A percentile compares a stretch with the other conserved stretches of the same genome.
Conservation (phyloP, 2,113 vertebrate species). For the Candoia aspera region DNA sequence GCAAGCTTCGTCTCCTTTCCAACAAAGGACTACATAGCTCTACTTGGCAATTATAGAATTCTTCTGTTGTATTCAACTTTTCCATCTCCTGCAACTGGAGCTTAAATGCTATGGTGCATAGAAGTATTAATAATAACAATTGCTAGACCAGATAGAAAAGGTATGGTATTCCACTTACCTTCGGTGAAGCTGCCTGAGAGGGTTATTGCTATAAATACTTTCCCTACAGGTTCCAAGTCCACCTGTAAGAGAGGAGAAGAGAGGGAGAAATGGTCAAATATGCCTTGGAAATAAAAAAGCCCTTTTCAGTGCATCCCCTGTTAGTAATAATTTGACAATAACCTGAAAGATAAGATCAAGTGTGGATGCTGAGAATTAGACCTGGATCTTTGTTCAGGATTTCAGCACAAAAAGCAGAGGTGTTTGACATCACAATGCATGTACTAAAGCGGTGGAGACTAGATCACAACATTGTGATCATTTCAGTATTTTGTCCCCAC, state of each 20-base stretch:
- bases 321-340: not conserved
- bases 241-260: constrained; percentile 75
- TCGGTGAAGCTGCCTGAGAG: constrained; percentile 91
- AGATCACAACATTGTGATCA: not conserved
- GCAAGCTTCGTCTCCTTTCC: not conserved
- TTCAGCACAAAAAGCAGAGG: not conserved
- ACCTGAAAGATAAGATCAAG: not conserved
- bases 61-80: not conserved
- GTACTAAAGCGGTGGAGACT: not conserved
- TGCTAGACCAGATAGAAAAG: too few relatives aligned
- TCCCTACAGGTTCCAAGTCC: constrained; percentile 97
- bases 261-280: not conserved
- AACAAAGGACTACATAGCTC: not conserved
- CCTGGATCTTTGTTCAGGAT: not conserved
- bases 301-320: accelerated
- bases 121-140: constrained; percentile 6
- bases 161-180: constrained; percentile 77
- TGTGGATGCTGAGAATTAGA: too few relatives aligned
- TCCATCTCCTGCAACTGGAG: not conserved
- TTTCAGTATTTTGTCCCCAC: not conserved
- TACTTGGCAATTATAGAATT: not conserved
- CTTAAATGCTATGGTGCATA: not conserved
- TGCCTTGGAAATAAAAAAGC: not conserved
- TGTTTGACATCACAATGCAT: not conserved
- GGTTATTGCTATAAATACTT: constrained; percentile 86